These are phyloP conservation scores for Caenorhabditis sinica DNA, from an alignment of 2,888 invertebrate genomes.

Conservation along the genomic window DNA sequence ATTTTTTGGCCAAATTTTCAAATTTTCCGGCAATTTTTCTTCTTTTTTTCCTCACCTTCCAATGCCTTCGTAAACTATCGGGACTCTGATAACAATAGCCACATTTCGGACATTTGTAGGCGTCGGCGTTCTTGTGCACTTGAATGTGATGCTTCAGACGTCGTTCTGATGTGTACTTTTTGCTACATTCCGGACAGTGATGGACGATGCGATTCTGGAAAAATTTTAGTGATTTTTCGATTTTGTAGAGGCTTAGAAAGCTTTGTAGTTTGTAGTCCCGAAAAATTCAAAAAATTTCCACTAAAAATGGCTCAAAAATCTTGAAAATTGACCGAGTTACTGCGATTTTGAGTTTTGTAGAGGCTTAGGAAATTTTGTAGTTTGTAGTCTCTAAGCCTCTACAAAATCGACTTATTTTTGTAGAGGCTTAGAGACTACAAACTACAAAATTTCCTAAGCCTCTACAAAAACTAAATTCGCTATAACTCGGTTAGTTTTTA, in stretches of 20 bases:
- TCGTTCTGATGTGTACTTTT: conserved; percentile 53
- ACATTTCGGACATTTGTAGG: conserved; percentile 57
- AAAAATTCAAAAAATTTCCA: too few relatives aligned
- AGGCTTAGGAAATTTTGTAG: neutral
- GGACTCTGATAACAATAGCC: conserved; percentile 65
- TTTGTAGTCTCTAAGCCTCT: conserved; percentile 25
- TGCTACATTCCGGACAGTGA: conserved; percentile 47
- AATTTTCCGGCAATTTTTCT: too few relatives aligned
- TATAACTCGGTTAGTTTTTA: neutral
- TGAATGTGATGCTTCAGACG: conserved; percentile 57
- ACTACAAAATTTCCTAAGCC: conserved; percentile 2
- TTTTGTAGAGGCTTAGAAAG: neutral
- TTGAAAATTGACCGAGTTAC: too few relatives aligned
- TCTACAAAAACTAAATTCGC: neutral
- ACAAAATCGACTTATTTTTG: neutral
- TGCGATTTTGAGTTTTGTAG: too few relatives aligned
- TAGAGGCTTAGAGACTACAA: conserved; percentile 5
- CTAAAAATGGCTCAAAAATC: too few relatives aligned
- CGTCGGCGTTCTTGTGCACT: conserved; percentile 53
- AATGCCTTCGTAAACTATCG: conserved; percentile 57
- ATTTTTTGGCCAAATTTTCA: too few relatives aligned
- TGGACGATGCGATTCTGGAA: conserved; percentile 23
- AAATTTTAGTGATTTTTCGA: neutral
- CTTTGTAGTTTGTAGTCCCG: neutral
- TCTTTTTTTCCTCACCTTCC: conserved; percentile 38